Base-by-base conservation (phyloP, 1,140 invertebrate species). In the Drosophila kanapiae region DNA sequence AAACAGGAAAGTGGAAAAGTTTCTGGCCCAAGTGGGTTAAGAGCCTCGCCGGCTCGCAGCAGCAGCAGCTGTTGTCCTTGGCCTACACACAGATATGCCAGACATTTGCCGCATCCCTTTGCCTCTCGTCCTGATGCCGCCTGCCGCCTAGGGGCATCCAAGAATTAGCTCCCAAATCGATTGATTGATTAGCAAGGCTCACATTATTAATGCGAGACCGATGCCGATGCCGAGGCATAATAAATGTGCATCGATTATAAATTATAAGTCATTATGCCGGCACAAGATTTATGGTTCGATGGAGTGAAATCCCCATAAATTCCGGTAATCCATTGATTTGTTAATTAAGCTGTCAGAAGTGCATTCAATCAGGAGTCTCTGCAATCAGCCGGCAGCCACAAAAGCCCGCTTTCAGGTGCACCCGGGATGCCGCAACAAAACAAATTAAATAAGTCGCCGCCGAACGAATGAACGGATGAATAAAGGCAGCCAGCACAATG, bases 1-100 rank as follows among this genome's bases (percentile, higher is more conserved):
- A 60, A 72, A 72, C 70, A 72, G 37, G 68, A 74, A 74, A 74
- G 70, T 74, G 54, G 70, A 74, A 74, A 74, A 74, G 68, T 74
- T 74, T 74, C 11, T 45, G 53, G 54, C 45, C 54, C 69, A 51
- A 72, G 54, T 72, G 68, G 69, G 68, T 72, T 72, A 72, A 31
- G 48, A 60, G 23, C 14, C 48, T 40, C n/a, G 35, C 40, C 48
- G 37, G 23, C 14, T 14, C 23, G 7, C 47, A 18, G 27, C 18
- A 48, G 16, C 11, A 23, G 62, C 67, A 72, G 69, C 43, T 71
- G 65, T 60, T 72, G 70, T 60, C 70, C 56, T 72, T 60, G 54
- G 43, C 54, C 70, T 51, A 72, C 14, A 29, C 42, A 67, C 47
- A 49, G 38, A 18, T 53, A 13, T 33, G 35, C 8, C 43, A 64